Conservation (phyloP, 1,140 invertebrate genomes). For the Drosophila nigrodunni region DNA sequence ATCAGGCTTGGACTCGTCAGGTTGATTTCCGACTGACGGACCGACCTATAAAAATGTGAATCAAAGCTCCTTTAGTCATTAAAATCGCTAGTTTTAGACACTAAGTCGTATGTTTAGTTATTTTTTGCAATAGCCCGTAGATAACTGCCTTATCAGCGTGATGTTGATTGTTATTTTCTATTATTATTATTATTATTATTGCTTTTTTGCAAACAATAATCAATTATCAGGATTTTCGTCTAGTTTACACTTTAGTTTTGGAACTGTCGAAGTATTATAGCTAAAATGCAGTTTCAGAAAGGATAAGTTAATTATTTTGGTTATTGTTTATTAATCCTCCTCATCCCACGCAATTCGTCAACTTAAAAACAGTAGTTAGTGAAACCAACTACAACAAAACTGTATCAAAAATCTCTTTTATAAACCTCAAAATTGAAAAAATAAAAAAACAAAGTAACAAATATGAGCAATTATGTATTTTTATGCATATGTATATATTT, state of each 20-base stretch:
- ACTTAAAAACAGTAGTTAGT: constrained; percentile 38
- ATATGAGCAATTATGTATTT: constrained; percentile 57
- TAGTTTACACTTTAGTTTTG: constrained; percentile 46
- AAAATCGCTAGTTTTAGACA: constrained; percentile 64
- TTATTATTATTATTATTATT: constrained; percentile 34
- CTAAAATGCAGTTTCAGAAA: constrained; percentile 48
- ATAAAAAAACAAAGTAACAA: constrained; percentile 2
- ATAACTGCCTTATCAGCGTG: constrained; percentile 68
- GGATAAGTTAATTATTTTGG: constrained; percentile 23
- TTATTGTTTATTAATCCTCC: constrained; percentile 28
- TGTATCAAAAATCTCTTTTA: constrained; percentile 65
- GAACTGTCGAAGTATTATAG: constrained; percentile 74
- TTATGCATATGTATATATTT: constrained; percentile 70
- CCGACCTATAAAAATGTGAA: constrained; percentile 64
- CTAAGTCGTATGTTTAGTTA: constrained; percentile 69
- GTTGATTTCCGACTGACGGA: constrained; percentile 9
- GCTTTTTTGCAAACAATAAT: constrained; percentile 34
- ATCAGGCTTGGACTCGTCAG: not conserved
- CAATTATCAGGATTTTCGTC: constrained; percentile 37
- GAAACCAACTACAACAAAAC: constrained; percentile 41
- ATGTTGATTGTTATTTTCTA: constrained; percentile 57
- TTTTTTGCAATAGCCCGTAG: constrained; percentile 59
- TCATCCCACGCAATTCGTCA: constrained; percentile 23
- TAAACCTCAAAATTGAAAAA: constrained; percentile 19
- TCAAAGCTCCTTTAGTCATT: constrained; percentile 78